These are phyloP conservation scores for Otis tarda DNA, from an alignment of 2,113 vertebrate genomes.

Conservation along the genomic window DNA sequence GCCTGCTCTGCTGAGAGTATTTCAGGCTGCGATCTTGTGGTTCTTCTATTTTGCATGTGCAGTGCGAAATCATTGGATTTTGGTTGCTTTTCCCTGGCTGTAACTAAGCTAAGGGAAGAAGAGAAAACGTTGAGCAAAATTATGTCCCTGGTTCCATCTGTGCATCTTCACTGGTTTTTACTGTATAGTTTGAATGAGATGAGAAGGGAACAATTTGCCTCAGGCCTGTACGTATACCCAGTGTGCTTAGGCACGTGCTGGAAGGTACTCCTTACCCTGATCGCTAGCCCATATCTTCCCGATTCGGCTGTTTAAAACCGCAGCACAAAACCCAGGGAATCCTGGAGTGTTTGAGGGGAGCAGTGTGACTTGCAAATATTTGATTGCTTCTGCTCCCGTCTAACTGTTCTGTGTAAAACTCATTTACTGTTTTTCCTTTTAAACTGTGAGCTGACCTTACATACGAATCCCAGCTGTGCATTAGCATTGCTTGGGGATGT, in stretches of 20 bases:
- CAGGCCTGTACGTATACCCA: background rate
- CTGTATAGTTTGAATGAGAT: background rate
- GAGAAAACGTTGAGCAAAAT: background rate
- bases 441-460: conserved; percentile 78
- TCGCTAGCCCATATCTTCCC: background rate
- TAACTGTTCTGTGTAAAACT: conserved; percentile 66
- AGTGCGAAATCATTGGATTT: background rate
- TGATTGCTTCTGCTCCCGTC: conserved; percentile 55
- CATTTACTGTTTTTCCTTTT: conserved; percentile 75
- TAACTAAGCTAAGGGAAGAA: background rate
- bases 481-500: conserved; percentile 82
- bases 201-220: background rate
- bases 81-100: background rate
- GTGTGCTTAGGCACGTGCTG: background rate
- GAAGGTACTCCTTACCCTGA: background rate
- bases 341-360: conserved; percentile 14
- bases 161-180: background rate
- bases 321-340: background rate
- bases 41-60: background rate
- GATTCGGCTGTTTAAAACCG: conserved; percentile 4
- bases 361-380: conserved; percentile 59
- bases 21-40: background rate
- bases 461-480: conserved; percentile 77
- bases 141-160: background rate
- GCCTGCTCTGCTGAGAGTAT: rapidly evolving